Conservation (phyloP, 2,113 vertebrate genomes). For the Campylorhamphus procurvoides region DNA sequence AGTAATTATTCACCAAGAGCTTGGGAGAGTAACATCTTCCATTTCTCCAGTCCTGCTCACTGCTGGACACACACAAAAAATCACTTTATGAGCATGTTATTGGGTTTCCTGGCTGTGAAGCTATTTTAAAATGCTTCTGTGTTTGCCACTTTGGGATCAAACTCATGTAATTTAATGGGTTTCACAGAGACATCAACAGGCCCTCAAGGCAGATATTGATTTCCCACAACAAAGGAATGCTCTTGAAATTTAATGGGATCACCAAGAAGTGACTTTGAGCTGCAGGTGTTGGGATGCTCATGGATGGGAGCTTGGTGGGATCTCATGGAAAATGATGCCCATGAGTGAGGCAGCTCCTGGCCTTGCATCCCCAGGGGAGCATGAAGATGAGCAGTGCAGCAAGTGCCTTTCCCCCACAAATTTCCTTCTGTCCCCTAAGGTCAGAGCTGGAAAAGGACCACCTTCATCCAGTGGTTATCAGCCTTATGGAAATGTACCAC, state of each 20-base stretch:
- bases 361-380: background rate
- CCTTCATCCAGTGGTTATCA: fast-evolving
- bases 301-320: fast-evolving
- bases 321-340: background rate
- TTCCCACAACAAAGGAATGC: background rate
- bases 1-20: background rate
- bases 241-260: background rate
- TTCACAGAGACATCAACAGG: background rate
- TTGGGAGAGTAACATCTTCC: background rate
- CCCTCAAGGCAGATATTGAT: background rate
- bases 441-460: background rate
- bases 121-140: background rate
- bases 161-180: background rate
- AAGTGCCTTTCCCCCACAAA: background rate
- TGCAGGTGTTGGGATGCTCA: background rate
- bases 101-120: background rate
- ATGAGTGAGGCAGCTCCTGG: background rate
- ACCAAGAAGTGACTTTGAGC: background rate
- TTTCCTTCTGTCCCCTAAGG: background rate
- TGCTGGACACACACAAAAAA: background rate
- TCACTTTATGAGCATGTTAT: background rate
- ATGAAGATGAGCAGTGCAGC: too few species aligned
- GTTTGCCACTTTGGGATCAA: background rate
- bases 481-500: fast-evolving
- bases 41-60: background rate